Conservation (phyloP, 2,888 invertebrate species). For the Anthoptus insignis region DNA sequence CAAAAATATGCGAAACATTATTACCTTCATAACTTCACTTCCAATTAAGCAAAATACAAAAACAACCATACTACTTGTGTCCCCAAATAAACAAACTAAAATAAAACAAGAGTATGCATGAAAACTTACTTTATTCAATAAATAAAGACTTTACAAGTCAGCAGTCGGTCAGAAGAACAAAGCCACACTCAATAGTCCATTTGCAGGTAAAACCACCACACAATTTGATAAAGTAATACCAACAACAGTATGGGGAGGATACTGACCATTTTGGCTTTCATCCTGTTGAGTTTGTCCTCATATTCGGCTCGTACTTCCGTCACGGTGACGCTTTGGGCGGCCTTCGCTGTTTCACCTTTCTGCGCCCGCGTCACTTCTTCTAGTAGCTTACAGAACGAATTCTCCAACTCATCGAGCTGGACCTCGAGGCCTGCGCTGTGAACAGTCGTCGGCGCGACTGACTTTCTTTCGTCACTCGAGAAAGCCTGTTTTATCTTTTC, state of each 20-base stretch:
- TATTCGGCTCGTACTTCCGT: slow-evolving; percentile 89
- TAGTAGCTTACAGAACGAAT: slow-evolving; percentile 73
- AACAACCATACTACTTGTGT: slow-evolving; percentile 52
- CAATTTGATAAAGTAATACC: slow-evolving; percentile 79
- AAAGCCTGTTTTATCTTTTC: slow-evolving; percentile 78
- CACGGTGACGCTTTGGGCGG: slow-evolving; percentile 67
- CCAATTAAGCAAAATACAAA: slow-evolving; percentile 41
- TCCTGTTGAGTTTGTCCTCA: slow-evolving; percentile 91
- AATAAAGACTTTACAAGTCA: slow-evolving; percentile 66
- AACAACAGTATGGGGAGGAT: slow-evolving; percentile 77
- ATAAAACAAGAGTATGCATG: slow-evolving; percentile 78
- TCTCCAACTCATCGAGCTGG: slow-evolving; percentile 74
- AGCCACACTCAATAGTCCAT: slow-evolving; percentile 69
- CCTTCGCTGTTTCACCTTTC: slow-evolving; percentile 63
- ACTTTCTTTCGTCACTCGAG: slow-evolving; percentile 63
- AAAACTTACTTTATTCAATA: slow-evolving; percentile 70
- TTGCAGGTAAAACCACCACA: slow-evolving; percentile 82
- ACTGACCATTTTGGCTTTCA: slow-evolving; percentile 95
- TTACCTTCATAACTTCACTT: slow-evolving; percentile 62
- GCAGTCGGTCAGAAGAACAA: slow-evolving; percentile 49
- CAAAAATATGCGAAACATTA: slow-evolving; percentile 50
- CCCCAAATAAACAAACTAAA: slow-evolving; percentile 62
- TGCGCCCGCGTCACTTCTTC: slow-evolving; percentile 68
- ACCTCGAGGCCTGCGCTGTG: slow-evolving; percentile 74
- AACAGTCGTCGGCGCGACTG: slow-evolving; percentile 61